A percentile compares a stretch with the other conserved stretches of the same genome.
These are phyloP conservation scores for Spongia lamella DNA, from an alignment of 37 sponge, comb jelly and placozoan species.

Conservation along the genomic window DNA sequence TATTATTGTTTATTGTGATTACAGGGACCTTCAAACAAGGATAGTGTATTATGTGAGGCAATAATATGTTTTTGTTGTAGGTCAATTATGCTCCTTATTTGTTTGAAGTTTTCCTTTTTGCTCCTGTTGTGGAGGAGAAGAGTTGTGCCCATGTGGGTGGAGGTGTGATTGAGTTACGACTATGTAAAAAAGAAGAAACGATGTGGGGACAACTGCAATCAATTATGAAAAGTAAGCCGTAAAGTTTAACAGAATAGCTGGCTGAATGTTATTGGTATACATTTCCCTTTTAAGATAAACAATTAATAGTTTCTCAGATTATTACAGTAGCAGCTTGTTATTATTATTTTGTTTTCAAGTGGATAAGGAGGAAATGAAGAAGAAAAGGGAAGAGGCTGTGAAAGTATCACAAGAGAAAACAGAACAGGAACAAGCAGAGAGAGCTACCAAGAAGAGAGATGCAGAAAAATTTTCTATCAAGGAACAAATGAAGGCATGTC, in stretches of 20 bases:
- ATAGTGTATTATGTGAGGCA: no score
- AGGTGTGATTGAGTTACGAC: constrained; percentile 63
- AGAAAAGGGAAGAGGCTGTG: constrained; percentile 64
- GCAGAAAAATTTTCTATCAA: constrained; percentile 68
- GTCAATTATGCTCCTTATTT: constrained; percentile 84
- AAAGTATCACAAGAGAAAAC: constrained; percentile 37
- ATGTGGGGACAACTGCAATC: constrained; percentile 54
- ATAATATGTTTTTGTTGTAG: no score
- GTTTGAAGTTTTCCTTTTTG: constrained; percentile 76
- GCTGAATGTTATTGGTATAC: no score
- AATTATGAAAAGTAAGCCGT: no score
- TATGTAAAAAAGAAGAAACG: constrained; percentile 40
- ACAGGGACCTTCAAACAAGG: no score
- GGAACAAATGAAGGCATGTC: constrained; percentile 83
- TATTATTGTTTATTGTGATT: no score
- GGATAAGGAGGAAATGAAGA: constrained; percentile 52
- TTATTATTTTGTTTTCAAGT: no score
- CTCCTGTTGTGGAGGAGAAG: constrained; percentile 54
- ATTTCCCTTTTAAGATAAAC: no score
- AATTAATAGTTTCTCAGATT: no score
- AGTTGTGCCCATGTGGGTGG: constrained; percentile 66
- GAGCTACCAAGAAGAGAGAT: constrained; percentile 66
- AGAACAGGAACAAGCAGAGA: constrained; percentile 35
- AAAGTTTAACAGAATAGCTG: no score
- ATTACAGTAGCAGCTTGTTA: no score